phyloP scores from a whole-genome alignment of 2,113 vertebrate genomes.

The Calyptommatus sinebrachiatus region DNA sequence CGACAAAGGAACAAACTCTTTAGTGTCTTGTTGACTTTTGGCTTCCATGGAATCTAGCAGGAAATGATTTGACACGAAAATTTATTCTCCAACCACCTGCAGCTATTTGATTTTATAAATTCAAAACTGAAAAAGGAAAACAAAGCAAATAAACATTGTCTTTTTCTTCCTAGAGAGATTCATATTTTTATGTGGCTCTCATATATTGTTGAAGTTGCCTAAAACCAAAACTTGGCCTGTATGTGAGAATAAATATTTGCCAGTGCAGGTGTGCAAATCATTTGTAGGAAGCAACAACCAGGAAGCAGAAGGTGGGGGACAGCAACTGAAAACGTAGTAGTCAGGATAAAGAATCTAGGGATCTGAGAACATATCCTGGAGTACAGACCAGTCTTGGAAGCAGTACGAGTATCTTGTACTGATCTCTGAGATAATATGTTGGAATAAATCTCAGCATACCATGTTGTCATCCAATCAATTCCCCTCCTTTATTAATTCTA shows the following conservation, averaged over 20 bases:
- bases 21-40: fast-evolving
- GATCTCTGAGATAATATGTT: too few species aligned
- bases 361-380: too few species aligned
- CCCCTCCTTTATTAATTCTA: too few species aligned
- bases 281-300: not conserved
- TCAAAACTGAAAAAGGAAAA: slow-evolving; percentile 18
- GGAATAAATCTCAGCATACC: too few species aligned
- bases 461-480: too few species aligned
- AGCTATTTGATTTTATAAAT: not conserved
- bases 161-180: not conserved
- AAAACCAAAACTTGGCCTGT: too few species aligned
- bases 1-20: not conserved
- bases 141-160: not conserved
- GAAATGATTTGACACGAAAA: slow-evolving; percentile 31
- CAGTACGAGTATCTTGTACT: too few species aligned
- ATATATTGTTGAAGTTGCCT: not conserved
- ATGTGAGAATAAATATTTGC: not conserved
- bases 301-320: not conserved
- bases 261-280: not conserved
- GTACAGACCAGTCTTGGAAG: too few species aligned
- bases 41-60: not conserved
- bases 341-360: not conserved
- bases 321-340: not conserved
- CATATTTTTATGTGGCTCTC: not conserved
- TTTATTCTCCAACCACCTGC: slow-evolving; percentile 30